Base-by-base conservation (phyloP, 2,888 invertebrate genomes). In the Xiphydria camelus region DNA sequence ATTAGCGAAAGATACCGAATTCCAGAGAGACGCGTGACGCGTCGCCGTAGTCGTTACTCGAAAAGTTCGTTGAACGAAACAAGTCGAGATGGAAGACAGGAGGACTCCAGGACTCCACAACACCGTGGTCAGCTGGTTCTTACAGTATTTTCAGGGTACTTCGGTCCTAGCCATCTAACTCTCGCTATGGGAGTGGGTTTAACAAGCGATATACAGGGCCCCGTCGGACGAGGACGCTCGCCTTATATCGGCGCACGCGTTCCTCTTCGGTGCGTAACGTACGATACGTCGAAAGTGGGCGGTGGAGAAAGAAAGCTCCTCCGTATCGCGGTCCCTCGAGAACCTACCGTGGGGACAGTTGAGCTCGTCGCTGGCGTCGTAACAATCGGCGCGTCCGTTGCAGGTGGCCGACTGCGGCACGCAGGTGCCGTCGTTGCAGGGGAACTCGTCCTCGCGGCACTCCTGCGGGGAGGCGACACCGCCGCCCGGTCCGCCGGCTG, bases 291-390 rank as follows among this genome's bases (percentile, higher is more conserved):
- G n/a, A n/a, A n/a, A n/a, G n/a, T n/a, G n/a, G n/a, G n/a, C n/a
- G n/a, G n/a, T n/a, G n/a, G n/a, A n/a, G n/a, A n/a, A 5, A 29
- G 12, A 14, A 12, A 29, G 2, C 12, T 29, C 15, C 7, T 29
- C 3, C 14, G n/a, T 18, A 20, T 10, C 14, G 3, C 19, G 6
- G 18, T 14, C 18, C 10, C n/a, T 20, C n/a, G 18, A 23, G 23
- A 7, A 57, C 63, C 59, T 53, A 69, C 69, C 60, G 47, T 38
- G 53, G 78, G 70, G 72, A 66, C 85, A 86, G 55, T 78, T 75
- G 4, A 54, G 48, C 74, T 86, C 86, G 68, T 86, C 86, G 32
- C 78, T 78, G 42, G 79, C 79, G 64, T 82, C 79, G 32, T 73
- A 70, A 67, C 86, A 86, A 64, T 86, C 83, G 18, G 55, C 45